Conservation (phyloP, 2,888 invertebrate genomes). For the Gerris lacustris region DNA sequence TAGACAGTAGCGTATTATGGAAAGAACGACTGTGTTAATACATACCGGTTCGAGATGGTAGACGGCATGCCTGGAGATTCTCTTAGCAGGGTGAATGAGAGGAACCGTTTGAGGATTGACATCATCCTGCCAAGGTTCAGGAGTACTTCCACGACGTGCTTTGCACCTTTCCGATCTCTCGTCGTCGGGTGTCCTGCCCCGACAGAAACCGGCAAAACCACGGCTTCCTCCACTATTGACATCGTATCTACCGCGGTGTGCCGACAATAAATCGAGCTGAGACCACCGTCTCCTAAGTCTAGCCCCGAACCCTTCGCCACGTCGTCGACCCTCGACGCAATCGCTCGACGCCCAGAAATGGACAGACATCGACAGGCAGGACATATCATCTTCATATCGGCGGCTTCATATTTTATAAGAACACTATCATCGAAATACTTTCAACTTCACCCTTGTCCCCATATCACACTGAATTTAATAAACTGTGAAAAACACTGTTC, state of each 20-base stretch:
- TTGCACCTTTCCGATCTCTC: constrained; percentile 14
- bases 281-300: constrained; percentile 2
- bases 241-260: constrained; percentile 3
- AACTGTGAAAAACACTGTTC: neutral
- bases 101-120: constrained; percentile 12
- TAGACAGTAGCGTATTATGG: too few relatives aligned
- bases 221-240: neutral
- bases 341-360: constrained; percentile 13
- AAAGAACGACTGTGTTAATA: too few relatives aligned
- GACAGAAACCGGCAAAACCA: neutral
- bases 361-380: constrained; percentile 6
- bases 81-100: neutral
- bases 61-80: neutral
- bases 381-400: constrained; percentile 5
- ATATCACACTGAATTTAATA: neutral
- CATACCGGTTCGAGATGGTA: constrained; percentile 3
- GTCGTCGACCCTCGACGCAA: neutral
- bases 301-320: constrained; percentile 1
- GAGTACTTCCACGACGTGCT: constrained; percentile 15
- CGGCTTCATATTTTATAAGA: neutral
- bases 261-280: neutral
- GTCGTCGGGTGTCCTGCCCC: neutral
- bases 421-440: neutral
- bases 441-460: constrained; percentile 1
- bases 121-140: constrained; percentile 14